Evolutionary conservation across 2,888 invertebrate species (phyloP), one percentile per base, ranked within the genome.

Genomic region (Apamea epomidion): DNA sequence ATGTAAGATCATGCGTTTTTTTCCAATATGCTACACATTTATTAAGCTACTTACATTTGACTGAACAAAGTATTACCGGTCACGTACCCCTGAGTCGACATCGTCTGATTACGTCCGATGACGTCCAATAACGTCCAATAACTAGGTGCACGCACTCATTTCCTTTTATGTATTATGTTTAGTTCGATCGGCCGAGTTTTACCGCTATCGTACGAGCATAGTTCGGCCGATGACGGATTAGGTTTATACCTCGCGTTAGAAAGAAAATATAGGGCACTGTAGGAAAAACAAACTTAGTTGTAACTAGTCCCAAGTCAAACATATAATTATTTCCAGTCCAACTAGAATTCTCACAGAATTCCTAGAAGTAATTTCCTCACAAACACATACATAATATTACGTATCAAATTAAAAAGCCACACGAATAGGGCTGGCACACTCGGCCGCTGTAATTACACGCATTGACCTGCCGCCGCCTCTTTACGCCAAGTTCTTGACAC

Each of bases 401-500:
- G 84, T 86, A 84, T 84, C 88, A 88, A 82, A 88, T 89, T 89
- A 84, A 88, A 88, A 89, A 88, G 75, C 73, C 54, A 25, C 18
- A 69, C 58, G 72, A 77, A 72, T 77, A 80, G 60, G 68, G 68
- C 42, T 25, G 29, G 54, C 58, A 72, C 72, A 78, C 78, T 79
- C 51, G 64, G 58, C 65, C 76, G 62, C 83, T 83, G 83, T 89
- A 90, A 89, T 89, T 90, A 89, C 83, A 88, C 89, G 88, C 90
- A 87, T 83, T 89, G 90, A 90, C 88, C 87, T 80, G n/a, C 75
- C 42, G 69, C 86, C 76, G 74, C 65, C 80, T 81, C 88, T 81
- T 80, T 85, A 74, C 80, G 64, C 67, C 76, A 67, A 82, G 78
- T 89, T 81, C 90, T 89, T 88, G 89, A 89, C 89, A 90, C 90